A percentile compares a stretch with the other conserved stretches of the same genome.
Evolutionary conservation across 2,113 vertebrate species (phyloP).

Genomic region (Charadrius vociferus): DNA sequence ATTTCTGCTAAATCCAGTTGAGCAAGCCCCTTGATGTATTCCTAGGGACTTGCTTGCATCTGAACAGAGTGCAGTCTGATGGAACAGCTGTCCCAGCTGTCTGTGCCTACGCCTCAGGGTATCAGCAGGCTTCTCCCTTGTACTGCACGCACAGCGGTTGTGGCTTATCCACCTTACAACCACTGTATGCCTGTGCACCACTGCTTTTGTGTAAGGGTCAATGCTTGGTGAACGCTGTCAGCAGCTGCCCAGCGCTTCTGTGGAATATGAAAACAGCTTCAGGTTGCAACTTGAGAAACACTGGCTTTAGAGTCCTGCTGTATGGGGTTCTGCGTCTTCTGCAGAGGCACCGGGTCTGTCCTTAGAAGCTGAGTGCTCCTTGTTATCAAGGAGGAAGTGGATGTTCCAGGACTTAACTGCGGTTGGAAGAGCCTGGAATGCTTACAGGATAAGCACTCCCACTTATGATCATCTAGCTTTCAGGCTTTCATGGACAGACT

Average conservation of each 20-base stretch:
- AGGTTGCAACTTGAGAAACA: not conserved
- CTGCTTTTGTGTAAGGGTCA: not conserved
- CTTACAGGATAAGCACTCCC: not conserved
- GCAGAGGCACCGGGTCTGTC: accelerated
- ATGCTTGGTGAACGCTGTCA: not conserved
- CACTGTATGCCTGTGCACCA: accelerated
- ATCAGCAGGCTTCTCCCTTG: not conserved
- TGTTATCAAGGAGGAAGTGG: not conserved
- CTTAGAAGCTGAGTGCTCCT: not conserved
- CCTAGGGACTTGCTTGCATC: not conserved
- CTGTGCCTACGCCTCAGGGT: accelerated
- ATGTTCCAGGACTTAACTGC: not conserved
- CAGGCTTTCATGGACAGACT: not conserved
- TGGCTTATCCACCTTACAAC: not conserved
- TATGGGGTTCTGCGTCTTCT: not conserved
- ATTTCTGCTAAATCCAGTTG: not conserved
- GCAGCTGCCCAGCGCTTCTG: not conserved
- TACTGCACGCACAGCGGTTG: not conserved
- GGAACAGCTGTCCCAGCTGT: not conserved
- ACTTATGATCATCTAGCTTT: not conserved
- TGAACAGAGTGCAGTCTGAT: accelerated
- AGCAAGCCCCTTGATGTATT: not conserved
- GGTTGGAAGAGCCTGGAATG: not conserved
- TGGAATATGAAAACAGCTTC: not conserved
- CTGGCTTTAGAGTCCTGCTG: not conserved